Evolutionary conservation across 1,140 invertebrate species (phyloP), one percentile per base, ranked within the genome.

Genomic region (Chionoecetes opilio): DNA sequence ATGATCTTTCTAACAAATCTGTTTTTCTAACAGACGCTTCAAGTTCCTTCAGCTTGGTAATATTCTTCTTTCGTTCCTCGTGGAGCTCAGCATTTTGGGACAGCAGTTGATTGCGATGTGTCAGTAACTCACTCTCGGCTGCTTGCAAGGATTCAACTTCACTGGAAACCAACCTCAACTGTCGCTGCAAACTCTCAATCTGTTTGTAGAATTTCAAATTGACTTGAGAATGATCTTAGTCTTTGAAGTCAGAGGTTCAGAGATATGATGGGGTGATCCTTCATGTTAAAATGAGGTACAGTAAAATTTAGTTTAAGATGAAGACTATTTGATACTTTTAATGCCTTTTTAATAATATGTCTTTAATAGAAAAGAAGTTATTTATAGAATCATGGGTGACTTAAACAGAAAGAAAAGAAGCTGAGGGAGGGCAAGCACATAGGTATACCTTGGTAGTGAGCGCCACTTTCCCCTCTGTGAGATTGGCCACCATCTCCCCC

Each of bases 381-480:
- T 29, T 41, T 37, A 2, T 88, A 31, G 6, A 2, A 46, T 21
- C 38, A 29, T 17, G 14, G 29, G 32, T 89, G 38, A 29, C 8
- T 29, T 21, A n/a, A 3, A n/a, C 9, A 26, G 32, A 37, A 41
- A 14, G 14, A 26, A 90, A 29, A 53, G 11, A 14, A 53, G 11
- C 46, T 53, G 46, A 53, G 21, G 46, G 9, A 53, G 46, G 11
- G 21, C 8, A 53, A n/a, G n/a, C n/a, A n/a, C n/a, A n/a, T n/a
- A n/a, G 3, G 53, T 91, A 85, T 9, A 96, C 95, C 94, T 96
- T 96, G 2, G 95, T 96, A 17, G 91, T 93, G 21, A 93, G 92
- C 2, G 93, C 95, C 84, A 96, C 91, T 21, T 96, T 96, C 14
- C 95, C 95, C 32, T 96, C 95, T 29, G 95, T 96, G 0, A 96